These are phyloP conservation scores for Dryococelus australis DNA, from an alignment of 2,888 invertebrate genomes.

Conservation along the genomic window DNA sequence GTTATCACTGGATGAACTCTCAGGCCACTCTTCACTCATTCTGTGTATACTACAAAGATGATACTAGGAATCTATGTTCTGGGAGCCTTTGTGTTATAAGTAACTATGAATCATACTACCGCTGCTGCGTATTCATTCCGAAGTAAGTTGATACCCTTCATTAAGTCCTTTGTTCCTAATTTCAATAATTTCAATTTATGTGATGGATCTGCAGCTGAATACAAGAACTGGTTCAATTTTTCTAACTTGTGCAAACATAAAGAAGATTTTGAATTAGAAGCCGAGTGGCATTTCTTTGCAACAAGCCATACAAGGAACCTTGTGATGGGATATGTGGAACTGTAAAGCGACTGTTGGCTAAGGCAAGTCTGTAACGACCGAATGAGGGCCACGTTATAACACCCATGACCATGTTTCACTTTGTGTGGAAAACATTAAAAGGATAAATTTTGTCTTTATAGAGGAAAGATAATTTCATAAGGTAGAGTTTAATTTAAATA, in stretches of 20 bases:
- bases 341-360: neutral
- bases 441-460: neutral
- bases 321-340: conserved; percentile 21
- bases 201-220: neutral
- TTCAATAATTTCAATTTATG: neutral
- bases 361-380: neutral
- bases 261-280: neutral
- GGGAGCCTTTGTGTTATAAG: too few relatives aligned
- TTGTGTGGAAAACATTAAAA: conserved; percentile 17
- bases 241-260: too few relatives aligned
- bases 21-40: too few relatives aligned
- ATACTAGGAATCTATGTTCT: too few relatives aligned
- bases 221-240: neutral
- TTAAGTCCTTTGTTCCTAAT: conserved; percentile 21
- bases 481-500: neutral
- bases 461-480: neutral
- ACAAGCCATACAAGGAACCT: conserved; percentile 8
- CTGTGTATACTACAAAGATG: too few relatives aligned
- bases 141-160: neutral
- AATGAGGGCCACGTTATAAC: neutral
- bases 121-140: neutral
- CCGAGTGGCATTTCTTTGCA: neutral
- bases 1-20: too few relatives aligned
- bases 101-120: neutral
- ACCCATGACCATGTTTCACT: neutral